Conservation (phyloP, 2,888 invertebrate genomes). For the Melinaea marsaeus region DNA sequence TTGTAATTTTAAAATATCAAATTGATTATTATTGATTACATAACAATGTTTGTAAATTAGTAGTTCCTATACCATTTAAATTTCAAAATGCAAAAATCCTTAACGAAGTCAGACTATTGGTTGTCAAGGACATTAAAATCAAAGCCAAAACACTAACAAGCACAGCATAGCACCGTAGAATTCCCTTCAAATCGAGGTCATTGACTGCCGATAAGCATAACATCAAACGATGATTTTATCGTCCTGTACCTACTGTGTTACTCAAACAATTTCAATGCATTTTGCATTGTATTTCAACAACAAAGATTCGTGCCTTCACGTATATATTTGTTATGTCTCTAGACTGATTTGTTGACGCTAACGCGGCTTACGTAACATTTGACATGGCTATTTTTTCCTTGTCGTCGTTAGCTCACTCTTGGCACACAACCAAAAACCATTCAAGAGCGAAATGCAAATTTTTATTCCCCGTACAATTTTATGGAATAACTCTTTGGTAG, state of each 20-base stretch:
- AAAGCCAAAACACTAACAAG: not conserved
- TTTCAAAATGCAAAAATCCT: no score
- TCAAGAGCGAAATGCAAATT: slow-evolving; percentile 34
- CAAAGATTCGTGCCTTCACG: not conserved
- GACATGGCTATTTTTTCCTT: slow-evolving; percentile 72
- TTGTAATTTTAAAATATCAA: no score
- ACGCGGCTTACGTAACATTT: slow-evolving; percentile 47
- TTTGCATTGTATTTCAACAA: not conserved
- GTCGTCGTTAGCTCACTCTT: slow-evolving; percentile 61
- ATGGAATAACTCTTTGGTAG: no score
- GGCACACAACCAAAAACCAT: slow-evolving; percentile 63
- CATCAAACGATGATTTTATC: slow-evolving; percentile 30
- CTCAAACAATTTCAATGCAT: slow-evolving; percentile 7
- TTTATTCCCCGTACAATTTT: slow-evolving; percentile 18
- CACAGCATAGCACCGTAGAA: slow-evolving; percentile 51
- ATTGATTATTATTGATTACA: no score
- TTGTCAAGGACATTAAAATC: slow-evolving; percentile 7
- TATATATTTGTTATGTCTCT: slow-evolving; percentile 6
- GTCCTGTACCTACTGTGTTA: slow-evolving; percentile 22
- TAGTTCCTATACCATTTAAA: no score
- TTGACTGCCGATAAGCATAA: slow-evolving; percentile 56
- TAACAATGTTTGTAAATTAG: no score
- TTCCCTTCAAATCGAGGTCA: slow-evolving; percentile 53
- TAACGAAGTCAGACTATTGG: no score
- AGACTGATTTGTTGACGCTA: slow-evolving; percentile 35